Percentiles rank a stretch among this genome's conserved stretches.
phyloP scores from a whole-genome alignment of 2,888 invertebrate genomes.

The Orthonevra nobilis region DNA sequence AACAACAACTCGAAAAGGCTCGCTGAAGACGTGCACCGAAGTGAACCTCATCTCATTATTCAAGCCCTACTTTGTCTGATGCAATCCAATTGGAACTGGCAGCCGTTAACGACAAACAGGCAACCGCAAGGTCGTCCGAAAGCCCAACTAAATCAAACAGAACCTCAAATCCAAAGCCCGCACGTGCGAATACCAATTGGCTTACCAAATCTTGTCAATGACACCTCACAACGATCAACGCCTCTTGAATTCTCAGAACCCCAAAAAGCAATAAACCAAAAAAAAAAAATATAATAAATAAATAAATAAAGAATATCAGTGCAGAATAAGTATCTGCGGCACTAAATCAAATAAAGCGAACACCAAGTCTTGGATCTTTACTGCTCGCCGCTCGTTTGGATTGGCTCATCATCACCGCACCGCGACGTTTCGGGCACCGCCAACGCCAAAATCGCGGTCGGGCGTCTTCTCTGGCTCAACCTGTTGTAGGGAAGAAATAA shows the following conservation, averaged over 20 bases:
- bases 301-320: not conserved
- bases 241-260: slow-evolving; percentile 22
- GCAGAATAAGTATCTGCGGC: not conserved
- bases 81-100: not conserved
- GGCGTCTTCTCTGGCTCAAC: not conserved
- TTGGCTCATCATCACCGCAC: slow-evolving; percentile 32
- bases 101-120: not conserved
- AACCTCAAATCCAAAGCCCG: too few species aligned
- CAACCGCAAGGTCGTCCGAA: slow-evolving; percentile 14
- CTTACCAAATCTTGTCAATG: slow-evolving; percentile 22
- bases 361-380: not conserved
- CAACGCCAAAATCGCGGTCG: too few species aligned
- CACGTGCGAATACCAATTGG: slow-evolving; percentile 22
- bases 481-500: not conserved
- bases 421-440: too few species aligned
- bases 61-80: slow-evolving; percentile 6
- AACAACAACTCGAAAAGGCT: too few species aligned
- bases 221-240: slow-evolving; percentile 14
- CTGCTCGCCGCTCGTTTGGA: slow-evolving; percentile 9
- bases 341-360: slow-evolving; percentile 9
- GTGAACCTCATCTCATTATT: not conserved
- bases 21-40: too few species aligned
- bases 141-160: slow-evolving; percentile 16
- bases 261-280: not conserved
- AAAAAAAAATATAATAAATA: not conserved